Evolutionary conservation across 2,888 invertebrate species (phyloP).

Genomic region (Plagodis dolabraria): DNA sequence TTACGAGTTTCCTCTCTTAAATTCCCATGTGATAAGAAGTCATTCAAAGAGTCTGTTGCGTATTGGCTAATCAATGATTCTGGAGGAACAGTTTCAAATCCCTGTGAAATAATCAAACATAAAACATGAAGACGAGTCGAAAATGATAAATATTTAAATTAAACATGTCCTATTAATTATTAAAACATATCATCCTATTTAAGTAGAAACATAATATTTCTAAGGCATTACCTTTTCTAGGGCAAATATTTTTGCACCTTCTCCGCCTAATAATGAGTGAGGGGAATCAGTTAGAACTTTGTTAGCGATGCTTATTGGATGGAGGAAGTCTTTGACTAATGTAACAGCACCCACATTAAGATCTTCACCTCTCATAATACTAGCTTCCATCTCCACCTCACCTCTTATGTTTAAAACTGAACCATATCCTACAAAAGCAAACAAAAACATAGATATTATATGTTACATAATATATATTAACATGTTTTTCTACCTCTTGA

Average conservation of each 20-base stretch:
- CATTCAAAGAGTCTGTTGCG: conserved; percentile 85
- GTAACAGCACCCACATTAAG: conserved; percentile 90
- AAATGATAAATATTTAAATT: too few species aligned
- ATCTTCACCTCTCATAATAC: conserved; percentile 90
- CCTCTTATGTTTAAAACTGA: conserved; percentile 91
- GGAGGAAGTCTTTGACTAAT: conserved; percentile 88
- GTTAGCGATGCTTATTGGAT: conserved; percentile 92
- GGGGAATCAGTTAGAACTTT: conserved; percentile 90
- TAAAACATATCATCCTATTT: too few species aligned
- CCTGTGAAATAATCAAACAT: conserved; percentile 55
- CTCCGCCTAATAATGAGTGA: conserved; percentile 90
- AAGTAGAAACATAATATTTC: too few species aligned
- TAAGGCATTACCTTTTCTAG: conserved; percentile 69
- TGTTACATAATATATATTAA: too few species aligned
- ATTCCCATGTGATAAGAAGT: conserved; percentile 81
- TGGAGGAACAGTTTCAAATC: conserved; percentile 85
- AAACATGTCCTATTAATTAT: too few species aligned
- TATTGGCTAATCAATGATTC: conserved; percentile 87
- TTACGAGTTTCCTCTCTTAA: conserved; percentile 84
- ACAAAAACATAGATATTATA: not conserved
- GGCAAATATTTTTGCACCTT: conserved; percentile 90
- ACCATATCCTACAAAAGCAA: conserved; percentile 83
- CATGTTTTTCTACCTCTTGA: too few species aligned
- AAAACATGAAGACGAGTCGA: too few species aligned
- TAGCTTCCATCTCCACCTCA: conserved; percentile 94